phyloP scores from a whole-genome alignment of 2,888 invertebrate species.

The Tanytarsus gracilentus region DNA sequence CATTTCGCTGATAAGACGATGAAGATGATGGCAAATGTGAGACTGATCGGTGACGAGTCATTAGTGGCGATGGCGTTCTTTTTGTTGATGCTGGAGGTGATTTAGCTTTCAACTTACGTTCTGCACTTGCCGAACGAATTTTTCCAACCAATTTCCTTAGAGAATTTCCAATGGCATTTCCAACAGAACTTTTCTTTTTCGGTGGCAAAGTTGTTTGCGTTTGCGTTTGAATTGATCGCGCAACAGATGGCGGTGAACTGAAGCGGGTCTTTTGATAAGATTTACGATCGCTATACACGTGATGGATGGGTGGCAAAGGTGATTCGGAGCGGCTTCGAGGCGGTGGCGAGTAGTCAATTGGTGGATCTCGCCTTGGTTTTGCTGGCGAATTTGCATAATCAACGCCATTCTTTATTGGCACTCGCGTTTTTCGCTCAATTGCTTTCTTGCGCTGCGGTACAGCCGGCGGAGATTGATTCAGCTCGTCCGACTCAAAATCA shows the following conservation, averaged over 20 bases:
- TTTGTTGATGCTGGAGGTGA: conserved; percentile 42
- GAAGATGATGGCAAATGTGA: conserved; percentile 46
- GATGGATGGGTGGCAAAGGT: conserved; percentile 39
- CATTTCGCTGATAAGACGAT: conserved; percentile 39
- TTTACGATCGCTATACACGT: conserved; percentile 42
- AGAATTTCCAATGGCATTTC: conserved; percentile 65
- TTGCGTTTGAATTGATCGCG: conserved; percentile 40
- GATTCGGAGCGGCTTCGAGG: conserved; percentile 40
- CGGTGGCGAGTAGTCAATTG: conserved; percentile 63
- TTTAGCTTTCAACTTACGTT: conserved; percentile 54
- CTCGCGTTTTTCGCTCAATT: conserved; percentile 47
- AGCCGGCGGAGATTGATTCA: conserved; percentile 41
- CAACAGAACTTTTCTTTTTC: conserved; percentile 45
- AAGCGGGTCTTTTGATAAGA: conserved; percentile 65
- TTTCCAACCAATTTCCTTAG: conserved; percentile 74
- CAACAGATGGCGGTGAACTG: conserved; percentile 35
- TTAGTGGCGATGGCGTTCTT: conserved; percentile 50
- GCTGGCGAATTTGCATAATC: conserved; percentile 50
- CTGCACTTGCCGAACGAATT: conserved; percentile 64
- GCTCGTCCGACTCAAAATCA: conserved; percentile 30
- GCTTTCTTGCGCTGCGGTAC: conserved; percentile 59
- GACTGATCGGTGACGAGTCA: conserved; percentile 36
- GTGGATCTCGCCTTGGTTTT: conserved; percentile 54
- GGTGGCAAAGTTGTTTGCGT: conserved; percentile 40
- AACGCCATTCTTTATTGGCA: conserved; percentile 37